These are phyloP conservation scores for Gallinago paraguaiae DNA, from an alignment of 2,113 vertebrate genomes.

Conservation along the genomic window DNA sequence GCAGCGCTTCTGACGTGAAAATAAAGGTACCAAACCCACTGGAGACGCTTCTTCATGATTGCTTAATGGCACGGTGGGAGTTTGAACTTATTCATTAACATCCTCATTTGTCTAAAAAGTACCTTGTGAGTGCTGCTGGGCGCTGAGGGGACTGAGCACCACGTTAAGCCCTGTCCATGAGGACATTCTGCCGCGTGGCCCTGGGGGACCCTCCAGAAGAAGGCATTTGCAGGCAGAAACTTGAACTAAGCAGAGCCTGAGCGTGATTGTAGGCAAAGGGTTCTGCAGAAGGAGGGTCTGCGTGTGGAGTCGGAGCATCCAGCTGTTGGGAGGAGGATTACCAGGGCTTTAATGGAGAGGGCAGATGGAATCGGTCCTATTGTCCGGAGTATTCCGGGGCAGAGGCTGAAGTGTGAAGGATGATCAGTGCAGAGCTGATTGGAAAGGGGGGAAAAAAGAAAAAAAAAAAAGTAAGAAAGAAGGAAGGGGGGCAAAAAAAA, in stretches of 20 bases:
- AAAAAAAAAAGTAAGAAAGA: not conserved
- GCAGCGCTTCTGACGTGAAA: not conserved
- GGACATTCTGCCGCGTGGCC: not conserved
- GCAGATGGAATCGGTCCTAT: conserved; percentile 77
- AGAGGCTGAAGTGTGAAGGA: conserved; percentile 76
- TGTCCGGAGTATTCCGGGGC: conserved; percentile 71
- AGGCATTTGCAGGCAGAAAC: conserved; percentile 36
- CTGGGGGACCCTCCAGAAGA: conserved; percentile 23
- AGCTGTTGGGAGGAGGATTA: conserved; percentile 80
- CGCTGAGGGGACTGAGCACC: conserved; percentile 27
- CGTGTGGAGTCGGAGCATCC: conserved; percentile 47
- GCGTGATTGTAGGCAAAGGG: conserved; percentile 41
- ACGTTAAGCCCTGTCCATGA: not conserved
- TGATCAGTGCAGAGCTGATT: conserved; percentile 63
- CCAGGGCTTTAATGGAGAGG: conserved; percentile 74
- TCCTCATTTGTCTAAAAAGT: conserved; percentile 23
- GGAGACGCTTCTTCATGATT: conserved; percentile 31
- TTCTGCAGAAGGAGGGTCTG: conserved; percentile 56
- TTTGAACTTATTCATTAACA: conserved; percentile 30
- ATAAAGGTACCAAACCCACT: not conserved
- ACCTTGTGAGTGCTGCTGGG: not conserved
- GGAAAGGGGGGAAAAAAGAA: not conserved
- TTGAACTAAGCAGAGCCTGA: conserved; percentile 27
- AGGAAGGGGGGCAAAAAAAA: not conserved
- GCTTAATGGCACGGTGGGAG: conserved; percentile 13